Percentiles rank a stretch among this genome's conserved stretches.
phyloP scores from a whole-genome alignment of 2,113 vertebrate genomes.

The cattle (Bos taurus) region ARS-UCD2.0 NC_037334.1:105461001-105461500 shows the following conservation, averaged over 20 bases:
- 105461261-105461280: background rate
- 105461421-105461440: background rate
- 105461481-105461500: background rate
- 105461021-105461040: background rate
- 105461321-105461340: background rate
- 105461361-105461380: constrained; percentile 40
- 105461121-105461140: background rate
- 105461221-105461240: background rate
- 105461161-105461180: background rate
- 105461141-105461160: background rate
- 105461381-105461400: background rate
- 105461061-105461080: background rate
- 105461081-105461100: background rate
- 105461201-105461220: background rate
- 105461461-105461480: background rate
- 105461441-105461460: background rate
- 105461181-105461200: background rate
- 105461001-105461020: background rate
- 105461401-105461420: background rate
- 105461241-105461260: background rate
- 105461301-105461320: background rate
- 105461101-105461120: background rate
- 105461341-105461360: background rate
- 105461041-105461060: background rate
- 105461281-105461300: background rate